A percentile compares a stretch with the other conserved stretches of the same genome.
phyloP scores from a whole-genome alignment of 2,888 invertebrate genomes.

The Azorinus chamasolen region DNA sequence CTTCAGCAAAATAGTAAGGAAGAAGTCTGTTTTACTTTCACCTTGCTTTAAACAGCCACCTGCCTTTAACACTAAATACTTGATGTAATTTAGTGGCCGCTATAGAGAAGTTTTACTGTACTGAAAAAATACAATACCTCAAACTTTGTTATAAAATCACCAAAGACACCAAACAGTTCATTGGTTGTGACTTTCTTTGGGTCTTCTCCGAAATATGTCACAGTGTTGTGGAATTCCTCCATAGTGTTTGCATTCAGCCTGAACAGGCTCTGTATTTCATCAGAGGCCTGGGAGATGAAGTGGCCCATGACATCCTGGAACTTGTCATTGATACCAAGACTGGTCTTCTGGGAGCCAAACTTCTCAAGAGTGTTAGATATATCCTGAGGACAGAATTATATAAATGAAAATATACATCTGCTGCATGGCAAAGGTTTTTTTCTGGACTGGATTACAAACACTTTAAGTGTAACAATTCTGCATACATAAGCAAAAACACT shows the following conservation, averaged over 20 bases:
- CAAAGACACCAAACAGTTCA: constrained; percentile 83
- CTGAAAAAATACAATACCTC: no score
- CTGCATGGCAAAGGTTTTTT: no score
- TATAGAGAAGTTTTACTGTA: no score
- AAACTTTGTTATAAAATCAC: constrained; percentile 84
- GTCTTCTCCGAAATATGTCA: constrained; percentile 85
- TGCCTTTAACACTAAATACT: no score
- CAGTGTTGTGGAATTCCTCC: constrained; percentile 79
- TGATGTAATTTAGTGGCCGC: no score
- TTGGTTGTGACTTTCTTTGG: constrained; percentile 76
- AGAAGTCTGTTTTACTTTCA: no score
- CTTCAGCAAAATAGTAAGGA: background rate
- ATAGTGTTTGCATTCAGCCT: constrained; percentile 77
- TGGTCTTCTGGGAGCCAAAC: constrained; percentile 73
- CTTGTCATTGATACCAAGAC: constrained; percentile 74
- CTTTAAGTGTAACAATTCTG: no score
- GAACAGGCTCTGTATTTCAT: constrained; percentile 79
- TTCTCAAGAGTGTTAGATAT: constrained; percentile 77
- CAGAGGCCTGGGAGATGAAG: constrained; percentile 78
- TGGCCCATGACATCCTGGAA: constrained; percentile 84
- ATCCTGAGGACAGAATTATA: constrained; percentile 68
- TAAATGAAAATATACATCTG: no score
- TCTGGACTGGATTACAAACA: no score
- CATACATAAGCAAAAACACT: no score
- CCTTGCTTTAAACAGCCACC: no score